These are phyloP conservation scores for Gobio occitaniae DNA, from an alignment of 2,797 vertebrate genomes.

Conservation along the genomic window DNA sequence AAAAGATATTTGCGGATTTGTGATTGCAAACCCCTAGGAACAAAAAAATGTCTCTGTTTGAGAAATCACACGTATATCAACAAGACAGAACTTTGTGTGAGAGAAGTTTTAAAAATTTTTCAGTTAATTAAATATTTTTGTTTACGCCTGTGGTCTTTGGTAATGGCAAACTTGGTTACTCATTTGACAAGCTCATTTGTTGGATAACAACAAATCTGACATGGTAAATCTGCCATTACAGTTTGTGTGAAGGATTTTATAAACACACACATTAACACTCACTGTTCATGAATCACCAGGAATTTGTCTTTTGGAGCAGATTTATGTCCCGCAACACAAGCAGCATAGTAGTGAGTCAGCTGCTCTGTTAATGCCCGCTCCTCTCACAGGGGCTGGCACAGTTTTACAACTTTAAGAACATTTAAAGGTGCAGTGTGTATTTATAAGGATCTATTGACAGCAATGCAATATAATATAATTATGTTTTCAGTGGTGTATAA, in stretches of 20 bases:
- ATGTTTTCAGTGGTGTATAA: no score
- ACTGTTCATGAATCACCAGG: conserved; percentile 29
- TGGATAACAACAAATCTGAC: conserved; percentile 19
- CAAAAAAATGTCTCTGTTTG: background rate
- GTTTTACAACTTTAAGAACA: no score
- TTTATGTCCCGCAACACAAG: conserved; percentile 32
- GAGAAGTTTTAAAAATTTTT: background rate
- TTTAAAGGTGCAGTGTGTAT: no score
- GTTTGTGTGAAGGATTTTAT: conserved; percentile 22
- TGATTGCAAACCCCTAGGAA: background rate
- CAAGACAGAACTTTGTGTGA: background rate
- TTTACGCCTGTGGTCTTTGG: conserved; percentile 6
- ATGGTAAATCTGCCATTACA: conserved; percentile 16
- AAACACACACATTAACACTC: conserved; percentile 40
- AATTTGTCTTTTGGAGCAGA: conserved; percentile 35
- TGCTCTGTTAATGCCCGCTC: background rate
- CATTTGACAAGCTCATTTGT: conserved; percentile 44
- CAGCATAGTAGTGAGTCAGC: conserved; percentile 26
- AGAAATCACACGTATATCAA: conserved; percentile 20
- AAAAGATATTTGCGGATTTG: background rate
- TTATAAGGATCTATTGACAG: no score
- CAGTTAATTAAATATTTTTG: conserved; percentile 32
- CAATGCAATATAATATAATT: no score
- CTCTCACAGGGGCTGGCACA: background rate
- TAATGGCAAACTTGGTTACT: conserved; percentile 8